These are phyloP conservation scores for Sebastes matsubarae DNA, from an alignment of 2,797 vertebrate genomes.

Conservation along the genomic window DNA sequence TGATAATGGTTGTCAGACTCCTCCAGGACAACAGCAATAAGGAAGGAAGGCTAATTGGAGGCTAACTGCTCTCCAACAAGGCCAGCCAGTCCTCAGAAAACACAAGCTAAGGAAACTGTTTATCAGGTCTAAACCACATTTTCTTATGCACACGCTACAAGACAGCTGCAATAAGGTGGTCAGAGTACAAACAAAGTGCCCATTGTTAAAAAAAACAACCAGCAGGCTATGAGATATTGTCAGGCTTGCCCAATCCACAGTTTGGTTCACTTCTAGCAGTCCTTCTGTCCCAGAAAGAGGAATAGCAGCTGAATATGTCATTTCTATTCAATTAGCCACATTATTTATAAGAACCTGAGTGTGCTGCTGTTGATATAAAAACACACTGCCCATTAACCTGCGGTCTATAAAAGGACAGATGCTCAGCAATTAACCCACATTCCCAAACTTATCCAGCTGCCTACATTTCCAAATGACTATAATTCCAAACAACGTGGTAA, in stretches of 20 bases:
- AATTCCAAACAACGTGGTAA: conserved; percentile 83
- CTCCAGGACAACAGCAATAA: conserved; percentile 40
- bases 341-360: conserved; percentile 51
- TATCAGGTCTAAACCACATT: conserved; percentile 15
- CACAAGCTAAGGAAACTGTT: conserved; percentile 22
- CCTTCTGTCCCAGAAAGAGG: neutral
- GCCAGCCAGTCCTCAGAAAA: conserved; percentile 9
- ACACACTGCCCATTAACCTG: conserved; percentile 76
- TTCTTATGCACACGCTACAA: neutral
- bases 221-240: neutral
- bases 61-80: conserved; percentile 31
- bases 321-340: conserved; percentile 66
- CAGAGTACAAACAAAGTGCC: neutral
- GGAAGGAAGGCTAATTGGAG: conserved; percentile 49
- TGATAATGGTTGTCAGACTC: conserved; percentile 38
- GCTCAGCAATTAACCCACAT: conserved; percentile 79
- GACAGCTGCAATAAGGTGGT: neutral
- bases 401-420: conserved; percentile 71
- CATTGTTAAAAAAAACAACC: neutral
- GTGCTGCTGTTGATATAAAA: conserved; percentile 64
- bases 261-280: neutral
- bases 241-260: too few relatives aligned
- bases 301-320: conserved; percentile 17
- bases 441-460: conserved; percentile 75
- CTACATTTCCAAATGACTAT: conserved; percentile 81